These are phyloP conservation scores for Pygocentrus nattereri DNA, from an alignment of 2,797 vertebrate species.

Conservation along the genomic window DNA sequence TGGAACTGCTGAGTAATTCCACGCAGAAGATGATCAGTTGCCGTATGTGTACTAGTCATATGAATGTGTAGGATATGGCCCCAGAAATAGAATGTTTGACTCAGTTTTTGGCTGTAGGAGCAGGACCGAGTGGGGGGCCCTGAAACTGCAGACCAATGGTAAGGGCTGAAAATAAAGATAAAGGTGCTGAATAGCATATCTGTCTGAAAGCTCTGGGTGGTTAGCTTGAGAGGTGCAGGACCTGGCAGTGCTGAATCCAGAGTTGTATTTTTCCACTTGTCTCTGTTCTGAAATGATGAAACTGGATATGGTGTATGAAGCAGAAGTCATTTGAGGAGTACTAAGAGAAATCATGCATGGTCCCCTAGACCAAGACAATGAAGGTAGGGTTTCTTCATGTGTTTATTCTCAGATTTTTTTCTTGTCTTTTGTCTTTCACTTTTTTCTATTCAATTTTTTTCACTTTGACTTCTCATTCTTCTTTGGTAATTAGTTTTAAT, in stretches of 20 bases:
- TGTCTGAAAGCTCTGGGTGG: neutral
- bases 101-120: slow-evolving; percentile 34
- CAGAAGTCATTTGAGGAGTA: no score
- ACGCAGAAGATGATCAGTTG: neutral
- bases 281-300: no score
- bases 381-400: no score
- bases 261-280: neutral
- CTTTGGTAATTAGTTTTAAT: neutral
- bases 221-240: slow-evolving; percentile 1
- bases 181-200: neutral
- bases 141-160: neutral
- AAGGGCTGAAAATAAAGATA: neutral
- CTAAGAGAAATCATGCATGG: no score
- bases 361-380: no score
- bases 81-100: slow-evolving; percentile 59
- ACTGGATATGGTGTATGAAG: no score
- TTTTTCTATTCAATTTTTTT: no score
- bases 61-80: slow-evolving; percentile 37
- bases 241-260: neutral
- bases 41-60: slow-evolving; percentile 16
- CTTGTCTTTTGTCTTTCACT: no score
- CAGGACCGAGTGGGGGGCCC: slow-evolving; percentile 27
- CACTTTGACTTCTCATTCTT: neutral
- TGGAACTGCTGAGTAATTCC: slow-evolving; percentile 11
- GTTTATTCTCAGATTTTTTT: no score